A percentile compares a stretch with the other conserved stretches of the same genome.
These are phyloP conservation scores for Tetramorium bicarinatum DNA, from an alignment of 2,888 invertebrate species.

Conservation along the genomic window DNA sequence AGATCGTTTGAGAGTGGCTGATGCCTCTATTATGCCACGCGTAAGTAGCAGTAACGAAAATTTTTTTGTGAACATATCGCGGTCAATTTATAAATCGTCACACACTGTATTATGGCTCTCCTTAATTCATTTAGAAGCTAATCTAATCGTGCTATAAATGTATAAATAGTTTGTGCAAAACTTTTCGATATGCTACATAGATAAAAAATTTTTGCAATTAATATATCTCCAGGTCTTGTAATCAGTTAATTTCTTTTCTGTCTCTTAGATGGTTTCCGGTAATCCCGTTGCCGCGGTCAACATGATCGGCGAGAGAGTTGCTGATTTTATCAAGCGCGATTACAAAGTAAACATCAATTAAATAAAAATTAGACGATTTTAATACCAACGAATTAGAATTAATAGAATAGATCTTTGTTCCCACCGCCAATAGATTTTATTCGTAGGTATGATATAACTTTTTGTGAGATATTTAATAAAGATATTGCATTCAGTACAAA, in stretches of 20 bases:
- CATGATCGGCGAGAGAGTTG: slow-evolving; percentile 88
- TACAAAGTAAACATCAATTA: not conserved
- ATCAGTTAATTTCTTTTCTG: not conserved
- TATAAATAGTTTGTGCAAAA: slow-evolving; percentile 1
- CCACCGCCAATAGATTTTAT: not conserved
- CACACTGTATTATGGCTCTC: not conserved
- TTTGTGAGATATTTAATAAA: slow-evolving; percentile 31
- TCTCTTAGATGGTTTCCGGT: slow-evolving; percentile 83
- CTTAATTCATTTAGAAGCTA: not conserved
- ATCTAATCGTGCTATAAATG: not conserved
- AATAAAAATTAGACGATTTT: not conserved
- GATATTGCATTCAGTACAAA: not conserved
- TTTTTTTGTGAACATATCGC: not conserved
- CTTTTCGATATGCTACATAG: not conserved
- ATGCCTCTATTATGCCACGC: slow-evolving; percentile 89
- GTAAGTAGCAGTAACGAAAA: slow-evolving; percentile 80
- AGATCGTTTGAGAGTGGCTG: slow-evolving; percentile 87
- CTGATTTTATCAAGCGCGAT: slow-evolving; percentile 86
- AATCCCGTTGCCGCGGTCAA: slow-evolving; percentile 88
- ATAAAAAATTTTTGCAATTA: not conserved
- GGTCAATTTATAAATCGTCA: not conserved
- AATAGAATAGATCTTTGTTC: not conserved
- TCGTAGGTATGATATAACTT: not conserved
- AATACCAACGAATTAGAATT: not conserved
- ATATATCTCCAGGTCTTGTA: not conserved